A percentile compares a stretch with the other conserved stretches of the same genome.
phyloP scores from a whole-genome alignment of 2,113 vertebrate species.

The Vulpes vulpes region DNA sequence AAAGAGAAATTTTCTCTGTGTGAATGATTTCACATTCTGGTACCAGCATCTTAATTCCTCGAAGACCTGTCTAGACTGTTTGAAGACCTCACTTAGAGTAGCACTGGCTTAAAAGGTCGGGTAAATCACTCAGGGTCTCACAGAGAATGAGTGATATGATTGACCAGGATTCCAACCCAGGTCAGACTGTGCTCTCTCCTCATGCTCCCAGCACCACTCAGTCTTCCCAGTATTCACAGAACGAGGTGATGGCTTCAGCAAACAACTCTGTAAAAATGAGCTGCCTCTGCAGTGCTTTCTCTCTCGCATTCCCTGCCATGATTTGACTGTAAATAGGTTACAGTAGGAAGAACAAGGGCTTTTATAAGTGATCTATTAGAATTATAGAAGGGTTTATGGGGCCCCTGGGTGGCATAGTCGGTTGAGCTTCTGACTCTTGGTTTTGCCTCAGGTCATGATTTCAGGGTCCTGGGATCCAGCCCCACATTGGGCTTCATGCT shows the following conservation, averaged over 20 bases:
- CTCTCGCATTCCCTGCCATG: background rate
- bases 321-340: background rate
- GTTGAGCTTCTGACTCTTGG: background rate
- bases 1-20: background rate
- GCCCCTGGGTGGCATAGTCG: background rate
- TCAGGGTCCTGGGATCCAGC: background rate
- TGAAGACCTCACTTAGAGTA: background rate
- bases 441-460: background rate
- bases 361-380: background rate
- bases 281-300: background rate
- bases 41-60: background rate
- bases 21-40: background rate
- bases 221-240: background rate
- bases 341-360: background rate
- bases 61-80: background rate
- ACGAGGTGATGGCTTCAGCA: background rate
- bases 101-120: background rate
- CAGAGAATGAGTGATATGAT: background rate
- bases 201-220: background rate
- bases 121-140: background rate
- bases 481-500: background rate
- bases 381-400: background rate
- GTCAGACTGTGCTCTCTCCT: background rate
- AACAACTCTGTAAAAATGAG: background rate
- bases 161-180: background rate